These are phyloP conservation scores for Colletes gigas DNA, from an alignment of 1,140 invertebrate species.

Conservation along the genomic window DNA sequence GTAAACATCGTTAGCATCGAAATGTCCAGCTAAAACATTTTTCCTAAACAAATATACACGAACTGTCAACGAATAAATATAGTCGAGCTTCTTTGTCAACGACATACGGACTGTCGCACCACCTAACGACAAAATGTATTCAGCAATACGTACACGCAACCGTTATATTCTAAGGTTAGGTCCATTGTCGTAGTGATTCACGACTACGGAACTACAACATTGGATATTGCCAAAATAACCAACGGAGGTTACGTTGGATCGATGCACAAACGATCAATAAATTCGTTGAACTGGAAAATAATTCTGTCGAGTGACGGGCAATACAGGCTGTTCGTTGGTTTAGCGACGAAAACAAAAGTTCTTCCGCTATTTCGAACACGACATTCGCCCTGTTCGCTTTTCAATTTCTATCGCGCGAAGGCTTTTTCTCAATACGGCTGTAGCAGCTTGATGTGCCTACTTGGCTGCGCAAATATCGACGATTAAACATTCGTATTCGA, in stretches of 20 bases:
- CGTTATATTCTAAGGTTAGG: conserved; percentile 9
- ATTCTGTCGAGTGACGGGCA: not conserved
- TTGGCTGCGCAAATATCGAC: not conserved
- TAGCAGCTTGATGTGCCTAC: not conserved
- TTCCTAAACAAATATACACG: not conserved
- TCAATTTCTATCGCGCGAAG: not conserved
- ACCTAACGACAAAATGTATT: not conserved
- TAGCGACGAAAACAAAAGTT: not conserved
- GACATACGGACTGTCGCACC: too few species aligned
- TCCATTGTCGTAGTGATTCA: not conserved
- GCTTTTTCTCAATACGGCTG: not conserved
- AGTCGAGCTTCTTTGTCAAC: not conserved
- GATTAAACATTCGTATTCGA: not conserved
- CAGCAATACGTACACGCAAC: not conserved
- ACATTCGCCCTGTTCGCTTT: not conserved
- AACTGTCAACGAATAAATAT: not conserved
- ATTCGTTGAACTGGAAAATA: not conserved
- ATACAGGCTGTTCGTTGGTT: not conserved
- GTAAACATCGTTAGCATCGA: not conserved
- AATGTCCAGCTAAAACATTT: too few species aligned
- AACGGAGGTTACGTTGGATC: not conserved
- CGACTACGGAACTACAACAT: not conserved
- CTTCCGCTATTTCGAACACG: not conserved
- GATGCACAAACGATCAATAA: not conserved
- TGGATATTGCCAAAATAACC: not conserved